These are phyloP conservation scores for Sorex maritimensis DNA, from an alignment of 2,797 vertebrate genomes.

Conservation along the genomic window DNA sequence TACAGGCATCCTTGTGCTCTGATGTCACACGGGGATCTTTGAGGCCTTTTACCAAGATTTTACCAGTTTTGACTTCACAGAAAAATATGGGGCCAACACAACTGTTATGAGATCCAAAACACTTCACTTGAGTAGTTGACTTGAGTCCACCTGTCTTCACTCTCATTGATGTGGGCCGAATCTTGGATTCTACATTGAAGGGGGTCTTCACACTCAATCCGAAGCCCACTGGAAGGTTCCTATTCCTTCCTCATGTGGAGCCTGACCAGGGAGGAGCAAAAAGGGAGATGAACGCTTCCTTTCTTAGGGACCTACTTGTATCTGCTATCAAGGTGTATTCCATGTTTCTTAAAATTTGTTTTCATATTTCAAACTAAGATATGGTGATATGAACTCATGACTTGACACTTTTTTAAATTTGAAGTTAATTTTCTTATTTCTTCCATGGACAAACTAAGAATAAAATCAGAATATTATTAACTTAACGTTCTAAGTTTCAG, in stretches of 20 bases:
- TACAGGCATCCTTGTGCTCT: neutral
- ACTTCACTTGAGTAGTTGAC: neutral
- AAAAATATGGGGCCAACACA: neutral
- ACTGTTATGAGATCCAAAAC: neutral
- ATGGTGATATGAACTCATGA: neutral
- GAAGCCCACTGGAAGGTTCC: neutral
- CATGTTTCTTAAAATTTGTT: neutral
- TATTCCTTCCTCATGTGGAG: neutral
- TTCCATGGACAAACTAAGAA: conserved; percentile 18
- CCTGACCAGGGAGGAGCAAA: neutral
- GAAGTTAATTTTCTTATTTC: conserved; percentile 1
- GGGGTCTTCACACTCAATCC: rapidly evolving
- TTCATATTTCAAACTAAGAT: neutral
- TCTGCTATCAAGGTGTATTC: neutral
- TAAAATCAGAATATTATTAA: neutral
- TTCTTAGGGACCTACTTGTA: neutral
- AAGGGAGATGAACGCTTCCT: neutral
- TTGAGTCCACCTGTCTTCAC: neutral
- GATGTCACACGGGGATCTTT: neutral
- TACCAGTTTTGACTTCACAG: no score
- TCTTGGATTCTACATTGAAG: neutral
- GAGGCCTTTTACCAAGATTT: neutral
- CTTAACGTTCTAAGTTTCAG: neutral
- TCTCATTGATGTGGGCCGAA: neutral
- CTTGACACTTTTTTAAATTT: neutral